Evolutionary conservation across 1,140 invertebrate species (phyloP), one percentile per base, ranked within the genome.

Genomic region (Drosophila paulistorum): DNA sequence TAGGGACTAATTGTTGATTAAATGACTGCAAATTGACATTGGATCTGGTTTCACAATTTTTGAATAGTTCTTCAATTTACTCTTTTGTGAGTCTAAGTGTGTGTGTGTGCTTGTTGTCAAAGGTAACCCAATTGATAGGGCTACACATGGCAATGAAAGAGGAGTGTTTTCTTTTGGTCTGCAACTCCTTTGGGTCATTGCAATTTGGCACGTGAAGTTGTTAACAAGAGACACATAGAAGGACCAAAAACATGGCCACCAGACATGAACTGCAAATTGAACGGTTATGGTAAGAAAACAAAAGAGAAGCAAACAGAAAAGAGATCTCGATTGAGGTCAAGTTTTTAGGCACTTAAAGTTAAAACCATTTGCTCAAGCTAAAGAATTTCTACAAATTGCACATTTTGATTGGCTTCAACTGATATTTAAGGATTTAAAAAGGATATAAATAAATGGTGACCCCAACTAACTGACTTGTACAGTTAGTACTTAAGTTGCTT

Each of bases 161-260:
- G 54, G 37, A 13, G 48, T 9, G 65, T 9, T 13, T 14, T 7
- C 14, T 51, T 26, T 26, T 59, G 48, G 35, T 10, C 54, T 26
- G 33, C 55, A 30, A 71, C 70, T 74, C 57, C 79, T 66, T 71
- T 71, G 80, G 71, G 65, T 79, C 80, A 83, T 79, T 83, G 75
- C 80, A 79, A 83, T 83, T 83, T 83, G 66, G 80, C 80, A 83
- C 80, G 80, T 83, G 80, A 82, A 79, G 75, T 79, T 75, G 80
- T 83, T 83, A 83, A 83, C 75, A 72, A 72, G 74, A 42, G 69
- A 55, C 64, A 61, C 60, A 68, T 51, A 51, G 45, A 45, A 76
- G 60, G 55, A 64, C 11, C 20, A 66, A 65, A 59, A 66, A 41
- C 39, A 65, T 33, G 45, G 48, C n/a, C 35, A 30, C 63, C 63